Percentiles rank a stretch among this genome's conserved stretches.
Conservation (phyloP, 2,797 vertebrate species). For the Rousettus madagascariensis region DNA sequence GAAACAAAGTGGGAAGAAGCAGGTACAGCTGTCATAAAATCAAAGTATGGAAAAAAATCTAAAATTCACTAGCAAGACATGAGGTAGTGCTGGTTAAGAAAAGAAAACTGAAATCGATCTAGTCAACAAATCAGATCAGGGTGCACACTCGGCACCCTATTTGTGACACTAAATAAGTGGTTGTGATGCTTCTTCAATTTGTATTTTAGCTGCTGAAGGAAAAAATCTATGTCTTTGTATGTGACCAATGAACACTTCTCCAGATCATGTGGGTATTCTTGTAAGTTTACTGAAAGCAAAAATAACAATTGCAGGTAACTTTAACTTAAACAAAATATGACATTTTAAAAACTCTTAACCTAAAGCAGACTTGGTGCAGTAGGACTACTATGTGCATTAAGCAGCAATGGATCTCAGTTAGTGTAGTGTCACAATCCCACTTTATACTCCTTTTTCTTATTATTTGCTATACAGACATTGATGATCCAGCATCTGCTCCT, state of each 20-base stretch:
- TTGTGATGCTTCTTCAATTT: neutral
- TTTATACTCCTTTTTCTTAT: neutral
- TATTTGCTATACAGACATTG: neutral
- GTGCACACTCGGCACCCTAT: neutral
- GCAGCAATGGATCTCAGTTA: neutral
- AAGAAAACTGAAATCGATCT: neutral
- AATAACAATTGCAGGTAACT: neutral
- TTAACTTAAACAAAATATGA: neutral
- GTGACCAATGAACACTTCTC: neutral
- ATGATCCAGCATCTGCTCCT: neutral
- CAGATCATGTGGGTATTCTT: neutral
- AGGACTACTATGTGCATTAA: neutral
- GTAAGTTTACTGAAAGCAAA: neutral
- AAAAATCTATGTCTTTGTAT: neutral
- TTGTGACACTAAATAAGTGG: neutral
- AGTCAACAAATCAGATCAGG: neutral
- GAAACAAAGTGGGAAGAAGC: neutral
- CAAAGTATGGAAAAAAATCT: neutral
- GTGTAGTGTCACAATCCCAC: too few species aligned
- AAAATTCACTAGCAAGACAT: neutral
- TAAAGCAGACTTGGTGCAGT: neutral
- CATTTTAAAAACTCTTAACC: neutral
- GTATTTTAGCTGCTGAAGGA: neutral
- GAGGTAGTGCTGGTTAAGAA: neutral
- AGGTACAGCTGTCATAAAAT: neutral